These are phyloP conservation scores for Acrossocheilus wenchowensis DNA, from an alignment of 2,797 vertebrate genomes.

Conservation along the genomic window DNA sequence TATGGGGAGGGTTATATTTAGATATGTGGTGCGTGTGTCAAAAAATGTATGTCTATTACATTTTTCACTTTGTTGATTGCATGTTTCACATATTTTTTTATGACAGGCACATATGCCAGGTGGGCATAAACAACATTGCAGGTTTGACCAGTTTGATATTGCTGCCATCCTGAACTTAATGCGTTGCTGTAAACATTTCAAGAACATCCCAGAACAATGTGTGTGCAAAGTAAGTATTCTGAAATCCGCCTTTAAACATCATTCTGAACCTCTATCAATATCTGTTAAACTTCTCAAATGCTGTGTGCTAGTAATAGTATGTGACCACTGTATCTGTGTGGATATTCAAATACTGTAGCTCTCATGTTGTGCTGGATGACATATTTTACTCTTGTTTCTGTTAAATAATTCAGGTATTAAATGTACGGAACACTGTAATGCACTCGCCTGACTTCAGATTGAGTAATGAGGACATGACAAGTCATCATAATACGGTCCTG, in stretches of 20 bases:
- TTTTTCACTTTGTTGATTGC: neutral
- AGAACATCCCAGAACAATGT: accelerated
- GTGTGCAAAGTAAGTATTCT: conserved; percentile 41
- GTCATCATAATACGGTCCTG: conserved; percentile 36
- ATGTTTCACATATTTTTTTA: neutral
- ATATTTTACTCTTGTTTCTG: neutral
- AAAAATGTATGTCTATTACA: neutral
- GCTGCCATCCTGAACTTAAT: conserved; percentile 65
- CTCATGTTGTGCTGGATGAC: neutral
- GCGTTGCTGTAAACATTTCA: conserved; percentile 59
- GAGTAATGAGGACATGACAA: conserved; percentile 36
- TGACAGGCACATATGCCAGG: conserved; percentile 65
- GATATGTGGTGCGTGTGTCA: no score
- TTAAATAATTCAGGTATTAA: conserved; percentile 56
- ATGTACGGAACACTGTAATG: conserved; percentile 67
- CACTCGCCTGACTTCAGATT: conserved; percentile 65
- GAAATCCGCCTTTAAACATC: no score
- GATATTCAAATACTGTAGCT: neutral
- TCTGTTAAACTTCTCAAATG: neutral
- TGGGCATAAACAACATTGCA: conserved; percentile 46
- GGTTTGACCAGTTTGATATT: conserved; percentile 65
- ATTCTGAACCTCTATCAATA: neutral
- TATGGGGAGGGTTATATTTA: neutral
- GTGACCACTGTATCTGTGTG: neutral
- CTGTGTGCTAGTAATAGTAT: neutral